Evolutionary conservation across 2,797 vertebrate species (phyloP).

Genomic region (Odontamblyopus rebecca): DNA sequence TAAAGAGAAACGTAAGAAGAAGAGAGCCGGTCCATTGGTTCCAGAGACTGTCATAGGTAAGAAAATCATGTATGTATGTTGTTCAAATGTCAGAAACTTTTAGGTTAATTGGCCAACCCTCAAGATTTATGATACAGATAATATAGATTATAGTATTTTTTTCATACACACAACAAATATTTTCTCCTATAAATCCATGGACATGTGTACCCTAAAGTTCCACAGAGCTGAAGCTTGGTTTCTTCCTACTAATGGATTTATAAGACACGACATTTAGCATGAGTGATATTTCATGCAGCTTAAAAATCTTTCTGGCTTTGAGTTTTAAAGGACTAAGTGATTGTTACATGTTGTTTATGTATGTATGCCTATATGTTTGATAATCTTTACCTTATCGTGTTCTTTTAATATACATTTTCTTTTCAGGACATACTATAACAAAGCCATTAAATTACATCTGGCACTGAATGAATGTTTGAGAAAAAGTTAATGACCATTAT

Average conservation of each 20-base stretch:
- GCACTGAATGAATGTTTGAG: background rate
- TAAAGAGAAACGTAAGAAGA: slow-evolving; percentile 47
- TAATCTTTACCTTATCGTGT: background rate
- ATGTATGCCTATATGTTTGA: background rate
- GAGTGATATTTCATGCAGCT: background rate
- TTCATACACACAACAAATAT: background rate
- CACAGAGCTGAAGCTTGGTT: too few relatives aligned
- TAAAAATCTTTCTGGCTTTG: background rate
- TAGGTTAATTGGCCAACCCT: background rate
- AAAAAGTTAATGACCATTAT: too few relatives aligned
- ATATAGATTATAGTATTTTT: too few relatives aligned
- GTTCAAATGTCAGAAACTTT: background rate
- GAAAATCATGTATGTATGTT: slow-evolving; percentile 12
- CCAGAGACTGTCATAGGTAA: slow-evolving; percentile 71
- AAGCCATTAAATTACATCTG: background rate
- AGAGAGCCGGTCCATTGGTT: slow-evolving; percentile 54
- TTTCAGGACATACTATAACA: background rate
- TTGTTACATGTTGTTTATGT: background rate
- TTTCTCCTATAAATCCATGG: background rate
- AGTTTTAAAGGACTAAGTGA: background rate
- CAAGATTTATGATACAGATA: background rate
- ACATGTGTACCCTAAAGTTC: too few relatives aligned
- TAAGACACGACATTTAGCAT: background rate
- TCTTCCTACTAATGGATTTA: background rate
- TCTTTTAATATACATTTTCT: background rate